Conservation (phyloP, 2,797 vertebrate genomes). For the Trachops cirrhosus region DNA sequence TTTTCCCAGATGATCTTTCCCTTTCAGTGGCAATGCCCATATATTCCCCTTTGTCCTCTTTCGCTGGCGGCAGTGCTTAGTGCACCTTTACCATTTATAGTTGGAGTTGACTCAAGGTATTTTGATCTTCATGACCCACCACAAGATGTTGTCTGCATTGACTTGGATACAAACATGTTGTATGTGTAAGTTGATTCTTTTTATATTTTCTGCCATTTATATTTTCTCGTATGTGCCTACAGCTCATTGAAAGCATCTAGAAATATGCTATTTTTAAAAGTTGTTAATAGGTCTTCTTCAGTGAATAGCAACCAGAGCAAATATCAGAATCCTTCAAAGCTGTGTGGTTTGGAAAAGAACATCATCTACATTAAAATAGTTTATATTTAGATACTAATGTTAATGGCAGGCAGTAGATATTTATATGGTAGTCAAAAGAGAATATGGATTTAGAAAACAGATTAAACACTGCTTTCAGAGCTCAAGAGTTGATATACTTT, state of each 20-base stretch:
- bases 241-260: constrained; percentile 22
- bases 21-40: constrained; percentile 99
- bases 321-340: neutral
- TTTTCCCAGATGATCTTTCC: constrained; percentile 97
- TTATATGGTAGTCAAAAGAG: constrained; percentile 36
- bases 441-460: neutral
- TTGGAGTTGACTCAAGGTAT: constrained; percentile 99
- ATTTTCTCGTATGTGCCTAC: neutral
- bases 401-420: neutral
- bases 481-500: neutral
- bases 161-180: constrained; percentile 98
- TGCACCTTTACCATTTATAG: constrained; percentile 95
- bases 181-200: constrained; percentile 90
- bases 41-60: constrained; percentile 97
- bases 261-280: constrained; percentile 2
- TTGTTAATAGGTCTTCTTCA: neutral
- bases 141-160: constrained; percentile 96
- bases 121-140: constrained; percentile 99
- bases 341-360: constrained; percentile 23
- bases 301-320: neutral
- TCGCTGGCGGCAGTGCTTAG: constrained; percentile 95
- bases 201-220: constrained; percentile 12
- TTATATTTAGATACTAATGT: constrained; percentile 24
- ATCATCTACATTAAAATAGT: neutral
- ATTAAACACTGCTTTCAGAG: constrained; percentile 22